Evolutionary conservation across 1,140 invertebrate genomes (phyloP).

Genomic region (Nautilus pompilius): DNA sequence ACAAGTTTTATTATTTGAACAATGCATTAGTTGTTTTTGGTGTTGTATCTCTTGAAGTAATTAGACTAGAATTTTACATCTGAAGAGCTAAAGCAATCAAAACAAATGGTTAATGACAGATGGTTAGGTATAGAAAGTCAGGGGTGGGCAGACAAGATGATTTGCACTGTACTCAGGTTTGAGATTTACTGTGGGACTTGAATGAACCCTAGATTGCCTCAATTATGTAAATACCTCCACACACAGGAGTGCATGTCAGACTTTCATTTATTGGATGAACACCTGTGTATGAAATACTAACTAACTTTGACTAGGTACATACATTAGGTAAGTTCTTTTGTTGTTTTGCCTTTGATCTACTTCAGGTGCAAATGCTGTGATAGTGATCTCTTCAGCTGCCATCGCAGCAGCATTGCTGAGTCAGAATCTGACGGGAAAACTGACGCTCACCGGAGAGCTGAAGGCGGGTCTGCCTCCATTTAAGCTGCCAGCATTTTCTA

Average conservation of each 20-base stretch:
- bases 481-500: constrained; percentile 35
- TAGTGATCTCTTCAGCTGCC: constrained; percentile 40
- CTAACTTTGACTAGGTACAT: neutral
- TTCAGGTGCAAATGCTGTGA: constrained; percentile 50
- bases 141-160: no score
- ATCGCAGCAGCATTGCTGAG: constrained; percentile 32
- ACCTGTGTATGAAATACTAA: no score
- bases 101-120: neutral
- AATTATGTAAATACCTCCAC: no score
- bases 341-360: constrained; percentile 9
- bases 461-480: constrained; percentile 47
- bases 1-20: neutral
- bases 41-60: neutral
- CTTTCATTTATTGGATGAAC: no score
- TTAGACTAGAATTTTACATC: neutral
- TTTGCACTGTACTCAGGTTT: no score
- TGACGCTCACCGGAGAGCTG: constrained; percentile 48
- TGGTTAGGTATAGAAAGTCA: no score
- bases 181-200: no score
- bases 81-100: neutral
- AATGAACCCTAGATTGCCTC: no score
- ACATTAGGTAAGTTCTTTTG: neutral
- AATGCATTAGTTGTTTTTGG: neutral
- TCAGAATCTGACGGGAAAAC: constrained; percentile 19
- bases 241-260: no score